Evolutionary conservation across 2,113 vertebrate genomes (phyloP).

Genomic region (Callorhinus ursinus): DNA sequence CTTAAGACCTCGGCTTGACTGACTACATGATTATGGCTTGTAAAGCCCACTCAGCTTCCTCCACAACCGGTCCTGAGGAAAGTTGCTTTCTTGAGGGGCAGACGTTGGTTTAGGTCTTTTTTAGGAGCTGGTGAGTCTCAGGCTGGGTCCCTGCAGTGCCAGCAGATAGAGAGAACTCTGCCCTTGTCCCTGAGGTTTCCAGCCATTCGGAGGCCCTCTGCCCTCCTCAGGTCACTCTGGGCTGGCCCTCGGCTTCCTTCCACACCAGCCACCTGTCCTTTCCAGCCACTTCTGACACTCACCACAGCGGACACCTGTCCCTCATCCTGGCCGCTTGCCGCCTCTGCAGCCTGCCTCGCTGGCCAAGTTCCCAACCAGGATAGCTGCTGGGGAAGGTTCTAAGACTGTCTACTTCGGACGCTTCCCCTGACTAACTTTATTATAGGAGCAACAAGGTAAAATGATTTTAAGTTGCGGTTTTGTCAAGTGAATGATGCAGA

Average conservation of each 20-base stretch:
- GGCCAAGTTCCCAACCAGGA: background rate
- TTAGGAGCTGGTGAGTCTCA: fast-evolving
- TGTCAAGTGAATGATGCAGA: fast-evolving
- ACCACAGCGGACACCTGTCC: conserved; percentile 38
- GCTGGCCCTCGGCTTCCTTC: background rate
- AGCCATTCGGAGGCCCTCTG: background rate
- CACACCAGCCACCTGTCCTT: background rate
- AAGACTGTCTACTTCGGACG: background rate
- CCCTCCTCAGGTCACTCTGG: background rate
- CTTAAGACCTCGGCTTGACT: background rate
- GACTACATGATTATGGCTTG: background rate
- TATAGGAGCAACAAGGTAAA: background rate
- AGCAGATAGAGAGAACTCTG: no score
- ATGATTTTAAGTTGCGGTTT: background rate
- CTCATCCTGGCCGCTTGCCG: background rate
- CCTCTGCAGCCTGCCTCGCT: background rate
- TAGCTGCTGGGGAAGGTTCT: background rate
- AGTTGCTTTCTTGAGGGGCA: background rate
- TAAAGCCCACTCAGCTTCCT: no score
- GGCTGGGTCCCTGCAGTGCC: no score
- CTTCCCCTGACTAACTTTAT: background rate
- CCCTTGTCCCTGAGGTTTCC: background rate
- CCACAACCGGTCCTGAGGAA: background rate
- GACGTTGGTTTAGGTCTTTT: fast-evolving
- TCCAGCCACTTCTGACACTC: background rate